These are phyloP conservation scores for Leptopterna dolabrata DNA, from an alignment of 2,888 invertebrate genomes.

Conservation along the genomic window DNA sequence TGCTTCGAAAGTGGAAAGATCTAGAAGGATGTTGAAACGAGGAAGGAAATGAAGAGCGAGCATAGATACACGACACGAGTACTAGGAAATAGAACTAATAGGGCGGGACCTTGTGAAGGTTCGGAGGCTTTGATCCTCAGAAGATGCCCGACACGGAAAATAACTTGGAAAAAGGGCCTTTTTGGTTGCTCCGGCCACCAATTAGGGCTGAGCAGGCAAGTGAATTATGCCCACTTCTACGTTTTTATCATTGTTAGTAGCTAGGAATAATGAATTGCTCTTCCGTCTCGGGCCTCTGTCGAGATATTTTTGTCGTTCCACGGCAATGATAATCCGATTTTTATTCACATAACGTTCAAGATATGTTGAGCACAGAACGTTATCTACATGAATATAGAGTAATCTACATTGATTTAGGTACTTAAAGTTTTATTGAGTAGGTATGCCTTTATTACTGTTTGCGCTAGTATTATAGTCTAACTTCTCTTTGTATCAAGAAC, in stretches of 20 bases:
- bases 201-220: background rate
- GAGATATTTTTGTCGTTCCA: background rate
- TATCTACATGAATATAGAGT: no score
- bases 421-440: no score
- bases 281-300: background rate
- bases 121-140: background rate
- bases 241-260: background rate
- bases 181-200: no score
- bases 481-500: no score
- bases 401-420: no score
- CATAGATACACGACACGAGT: background rate
- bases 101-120: background rate
- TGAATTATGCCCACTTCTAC: background rate
- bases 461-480: no score
- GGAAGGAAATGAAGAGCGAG: background rate
- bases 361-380: no score
- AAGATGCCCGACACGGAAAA: background rate
- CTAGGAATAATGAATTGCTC: background rate
- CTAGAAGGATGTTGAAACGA: no score
- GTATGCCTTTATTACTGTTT: no score
- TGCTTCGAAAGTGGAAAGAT: no score
- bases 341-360: no score
- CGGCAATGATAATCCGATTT: background rate
- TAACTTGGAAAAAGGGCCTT: no score
- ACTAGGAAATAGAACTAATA: background rate